These are phyloP conservation scores for Globodera ellingtonae DNA, from an alignment of 1,140 invertebrate species.

Conservation along the genomic window DNA sequence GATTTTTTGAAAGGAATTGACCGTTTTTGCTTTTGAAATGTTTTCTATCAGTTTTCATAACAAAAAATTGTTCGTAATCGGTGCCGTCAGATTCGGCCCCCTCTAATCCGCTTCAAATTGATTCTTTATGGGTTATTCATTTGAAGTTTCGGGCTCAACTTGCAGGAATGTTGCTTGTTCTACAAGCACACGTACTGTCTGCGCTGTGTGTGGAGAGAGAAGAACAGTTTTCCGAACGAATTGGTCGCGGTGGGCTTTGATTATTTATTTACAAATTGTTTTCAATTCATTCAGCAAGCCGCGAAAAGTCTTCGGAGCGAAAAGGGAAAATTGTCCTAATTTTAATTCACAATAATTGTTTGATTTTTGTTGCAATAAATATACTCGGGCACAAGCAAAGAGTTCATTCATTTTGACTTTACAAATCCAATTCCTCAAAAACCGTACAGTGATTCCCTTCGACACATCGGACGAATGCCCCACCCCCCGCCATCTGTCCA, in stretches of 20 bases:
- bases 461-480: neutral
- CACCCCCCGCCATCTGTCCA: neutral
- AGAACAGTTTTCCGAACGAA: constrained; percentile 19
- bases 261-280: neutral
- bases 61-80: too few species aligned
- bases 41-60: too few species aligned
- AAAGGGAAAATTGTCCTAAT: neutral
- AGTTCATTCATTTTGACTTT: too few species aligned
- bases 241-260: constrained; percentile 14
- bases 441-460: neutral
- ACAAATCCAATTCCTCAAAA: neutral
- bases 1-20: neutral
- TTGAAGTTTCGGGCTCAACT: neutral
- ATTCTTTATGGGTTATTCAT: neutral
- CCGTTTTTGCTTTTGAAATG: too few species aligned
- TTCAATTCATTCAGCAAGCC: constrained; percentile 10
- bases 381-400: too few species aligned
- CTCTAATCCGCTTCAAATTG: too few species aligned
- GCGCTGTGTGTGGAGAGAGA: constrained; percentile 23
- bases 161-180: constrained; percentile 29
- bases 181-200: constrained; percentile 29
- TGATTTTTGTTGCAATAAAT: constrained; percentile 8
- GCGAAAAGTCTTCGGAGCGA: neutral
- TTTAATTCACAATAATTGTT: neutral
- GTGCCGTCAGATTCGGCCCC: too few species aligned